These are phyloP conservation scores for Gobionotothen gibberifrons DNA, from an alignment of 2,797 vertebrate genomes.

Conservation along the genomic window DNA sequence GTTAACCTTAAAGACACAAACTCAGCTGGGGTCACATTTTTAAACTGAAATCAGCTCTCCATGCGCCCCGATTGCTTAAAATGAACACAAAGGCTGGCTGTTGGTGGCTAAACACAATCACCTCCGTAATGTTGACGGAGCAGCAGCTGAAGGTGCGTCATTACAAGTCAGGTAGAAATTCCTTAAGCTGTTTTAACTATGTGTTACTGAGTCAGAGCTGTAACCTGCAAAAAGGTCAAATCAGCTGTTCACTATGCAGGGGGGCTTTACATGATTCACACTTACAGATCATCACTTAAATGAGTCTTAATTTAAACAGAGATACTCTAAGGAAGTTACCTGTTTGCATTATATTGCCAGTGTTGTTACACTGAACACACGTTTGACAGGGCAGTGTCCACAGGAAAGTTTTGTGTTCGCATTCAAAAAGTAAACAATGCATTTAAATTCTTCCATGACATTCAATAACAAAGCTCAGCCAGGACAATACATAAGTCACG, in stretches of 20 bases:
- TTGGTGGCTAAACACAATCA: constrained; percentile 76
- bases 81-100: constrained; percentile 59
- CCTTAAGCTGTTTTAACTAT: constrained; percentile 66
- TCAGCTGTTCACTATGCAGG: constrained; percentile 17
- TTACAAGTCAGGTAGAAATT: constrained; percentile 58
- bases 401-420: constrained; percentile 30
- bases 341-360: not conserved
- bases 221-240: constrained; percentile 48
- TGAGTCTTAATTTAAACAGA: not conserved
- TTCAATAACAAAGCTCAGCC: constrained; percentile 11
- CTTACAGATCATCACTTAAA: not conserved
- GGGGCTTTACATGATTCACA: constrained; percentile 20
- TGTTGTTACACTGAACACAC: constrained; percentile 14
- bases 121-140: constrained; percentile 63
- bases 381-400: constrained; percentile 21
- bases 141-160: constrained; percentile 72
- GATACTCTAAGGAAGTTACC: not conserved
- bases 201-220: constrained; percentile 48
- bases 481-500: not conserved
- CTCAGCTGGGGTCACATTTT: constrained; percentile 16
- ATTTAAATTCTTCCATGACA: constrained; percentile 41
- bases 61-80: constrained; percentile 22
- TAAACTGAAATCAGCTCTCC: constrained; percentile 31
- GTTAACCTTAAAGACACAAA: constrained; percentile 57
- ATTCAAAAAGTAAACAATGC: constrained; percentile 44